Evolutionary conservation across 2,797 vertebrate genomes (phyloP).

Genomic region (Vultur gryphus): DNA sequence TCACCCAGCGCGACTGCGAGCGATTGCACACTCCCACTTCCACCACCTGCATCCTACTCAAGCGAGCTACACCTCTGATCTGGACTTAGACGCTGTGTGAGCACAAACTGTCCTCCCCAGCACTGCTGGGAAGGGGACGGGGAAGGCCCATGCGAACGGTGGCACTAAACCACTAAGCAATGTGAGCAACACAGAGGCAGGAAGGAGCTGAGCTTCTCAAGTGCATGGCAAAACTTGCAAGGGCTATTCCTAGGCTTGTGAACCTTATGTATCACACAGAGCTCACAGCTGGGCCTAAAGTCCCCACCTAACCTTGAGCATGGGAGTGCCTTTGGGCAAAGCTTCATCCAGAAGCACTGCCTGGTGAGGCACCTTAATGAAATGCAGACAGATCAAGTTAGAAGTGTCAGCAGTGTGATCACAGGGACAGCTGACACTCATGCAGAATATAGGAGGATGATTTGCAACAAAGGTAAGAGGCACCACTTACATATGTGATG

Average conservation of each 20-base stretch:
- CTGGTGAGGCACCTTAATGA: background rate
- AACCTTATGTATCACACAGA: background rate
- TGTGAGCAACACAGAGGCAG: background rate
- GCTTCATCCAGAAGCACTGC: background rate
- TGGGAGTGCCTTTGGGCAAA: background rate
- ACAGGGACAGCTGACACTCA: background rate
- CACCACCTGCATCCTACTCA: constrained; percentile 44
- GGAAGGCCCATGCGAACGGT: background rate
- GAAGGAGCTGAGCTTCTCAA: background rate
- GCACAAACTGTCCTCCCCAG: background rate
- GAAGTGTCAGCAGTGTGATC: background rate
- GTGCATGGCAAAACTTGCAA: background rate
- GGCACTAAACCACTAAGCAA: background rate
- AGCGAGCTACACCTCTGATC: background rate
- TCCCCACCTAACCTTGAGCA: background rate
- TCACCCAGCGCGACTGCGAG: background rate
- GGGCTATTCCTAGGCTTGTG: background rate
- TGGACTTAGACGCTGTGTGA: background rate
- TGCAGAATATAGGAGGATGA: background rate
- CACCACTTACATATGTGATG: background rate
- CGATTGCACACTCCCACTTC: constrained; percentile 25
- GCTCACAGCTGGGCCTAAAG: background rate
- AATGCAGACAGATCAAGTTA: background rate
- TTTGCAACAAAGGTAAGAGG: background rate
- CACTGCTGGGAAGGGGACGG: background rate